phyloP scores from a whole-genome alignment of 2,888 invertebrate genomes.

The Eristalinus aeneus region DNA sequence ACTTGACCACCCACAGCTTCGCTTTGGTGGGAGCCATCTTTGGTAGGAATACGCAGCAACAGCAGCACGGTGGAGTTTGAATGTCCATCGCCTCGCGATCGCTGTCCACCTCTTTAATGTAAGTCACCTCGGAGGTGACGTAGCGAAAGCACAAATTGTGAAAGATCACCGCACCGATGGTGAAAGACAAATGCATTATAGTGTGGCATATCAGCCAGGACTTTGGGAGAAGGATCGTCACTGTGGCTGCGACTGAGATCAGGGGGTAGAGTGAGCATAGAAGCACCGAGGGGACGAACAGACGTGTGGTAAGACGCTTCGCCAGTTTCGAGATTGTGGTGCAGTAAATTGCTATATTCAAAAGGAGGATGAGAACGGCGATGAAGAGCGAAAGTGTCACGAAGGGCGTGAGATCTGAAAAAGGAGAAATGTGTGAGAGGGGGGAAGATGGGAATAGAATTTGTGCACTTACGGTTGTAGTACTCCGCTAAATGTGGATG shows the following conservation, averaged over 20 bases:
- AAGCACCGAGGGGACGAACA: conserved; percentile 73
- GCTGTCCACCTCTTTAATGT: conserved; percentile 79
- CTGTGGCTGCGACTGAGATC: conserved; percentile 76
- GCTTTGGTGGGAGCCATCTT: conserved; percentile 75
- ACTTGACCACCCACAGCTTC: conserved; percentile 76
- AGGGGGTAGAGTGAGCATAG: conserved; percentile 78
- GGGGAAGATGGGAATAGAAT: background rate
- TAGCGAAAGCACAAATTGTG: conserved; percentile 79
- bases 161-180: conserved; percentile 76
- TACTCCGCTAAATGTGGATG: conserved; percentile 76
- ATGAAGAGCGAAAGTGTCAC: conserved; percentile 76
- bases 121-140: conserved; percentile 78
- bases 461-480: conserved; percentile 73
- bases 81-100: conserved; percentile 77
- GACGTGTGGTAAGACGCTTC: conserved; percentile 73
- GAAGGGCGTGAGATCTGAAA: conserved; percentile 77
- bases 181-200: conserved; percentile 79
- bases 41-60: conserved; percentile 76
- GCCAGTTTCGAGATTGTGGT: conserved; percentile 75
- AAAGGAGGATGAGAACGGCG: conserved; percentile 74
- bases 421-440: background rate
- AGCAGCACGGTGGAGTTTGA: conserved; percentile 78
- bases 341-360: conserved; percentile 77
- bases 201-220: conserved; percentile 78
- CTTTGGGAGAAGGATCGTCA: conserved; percentile 78